phyloP scores from a whole-genome alignment of 2,113 vertebrate species.

The Macroglossus sobrinus region DNA sequence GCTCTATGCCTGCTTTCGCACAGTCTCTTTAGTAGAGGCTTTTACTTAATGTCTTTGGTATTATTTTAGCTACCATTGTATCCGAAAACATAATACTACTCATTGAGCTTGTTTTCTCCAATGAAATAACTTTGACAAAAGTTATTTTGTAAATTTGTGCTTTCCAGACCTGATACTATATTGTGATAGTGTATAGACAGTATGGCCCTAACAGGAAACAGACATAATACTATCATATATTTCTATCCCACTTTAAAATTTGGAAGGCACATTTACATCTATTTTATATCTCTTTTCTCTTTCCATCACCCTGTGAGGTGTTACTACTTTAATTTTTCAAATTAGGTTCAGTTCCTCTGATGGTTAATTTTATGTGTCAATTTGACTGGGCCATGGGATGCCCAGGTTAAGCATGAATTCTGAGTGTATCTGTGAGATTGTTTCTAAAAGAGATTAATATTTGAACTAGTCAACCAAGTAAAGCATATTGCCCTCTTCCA shows the following conservation, averaged over 20 bases:
- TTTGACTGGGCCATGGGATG: neutral
- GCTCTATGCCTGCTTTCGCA: neutral
- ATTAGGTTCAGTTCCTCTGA: neutral
- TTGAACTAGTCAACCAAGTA: neutral
- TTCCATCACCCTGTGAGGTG: neutral
- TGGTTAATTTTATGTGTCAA: neutral
- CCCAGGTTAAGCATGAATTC: neutral
- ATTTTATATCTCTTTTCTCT: conserved; percentile 19
- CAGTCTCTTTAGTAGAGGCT: neutral
- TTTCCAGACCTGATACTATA: neutral
- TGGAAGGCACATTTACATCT: conserved; percentile 38
- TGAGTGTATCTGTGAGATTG: neutral
- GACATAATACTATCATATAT: conserved; percentile 26
- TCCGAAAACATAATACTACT: neutral
- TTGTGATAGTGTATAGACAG: neutral
- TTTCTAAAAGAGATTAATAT: neutral
- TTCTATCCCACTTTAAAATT: conserved; percentile 38
- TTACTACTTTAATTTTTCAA: conserved; percentile 41
- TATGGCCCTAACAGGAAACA: conserved; percentile 13
- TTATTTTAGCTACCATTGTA: conserved; percentile 30
- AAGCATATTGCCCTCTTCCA: neutral
- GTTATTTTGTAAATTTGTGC: conserved; percentile 38
- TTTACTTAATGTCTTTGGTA: neutral
- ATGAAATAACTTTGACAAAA: conserved; percentile 28
- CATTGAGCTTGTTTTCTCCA: conserved; percentile 35